phyloP scores from a whole-genome alignment of 2,888 invertebrate genomes.

The Sarcophaga caerulescens region DNA sequence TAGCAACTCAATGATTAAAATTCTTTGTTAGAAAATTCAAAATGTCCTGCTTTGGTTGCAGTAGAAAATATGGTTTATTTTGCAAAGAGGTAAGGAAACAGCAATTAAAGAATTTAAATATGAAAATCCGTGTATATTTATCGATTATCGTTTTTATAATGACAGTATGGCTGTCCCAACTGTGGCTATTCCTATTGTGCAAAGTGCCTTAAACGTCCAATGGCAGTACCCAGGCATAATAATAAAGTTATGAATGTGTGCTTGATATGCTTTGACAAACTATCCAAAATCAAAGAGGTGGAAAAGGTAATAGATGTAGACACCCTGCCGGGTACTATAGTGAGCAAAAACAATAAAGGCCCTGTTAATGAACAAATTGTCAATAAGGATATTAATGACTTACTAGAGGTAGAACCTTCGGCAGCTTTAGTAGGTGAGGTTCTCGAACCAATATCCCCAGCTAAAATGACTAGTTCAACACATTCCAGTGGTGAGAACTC shows the following conservation, averaged over 20 bases:
- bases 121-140: not conserved
- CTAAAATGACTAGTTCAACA: conserved; percentile 36
- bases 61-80: conserved; percentile 86
- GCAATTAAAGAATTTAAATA: not conserved
- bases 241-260: conserved; percentile 86
- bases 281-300: conserved; percentile 73
- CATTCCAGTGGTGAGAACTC: conserved; percentile 69
- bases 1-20: conserved; percentile 2
- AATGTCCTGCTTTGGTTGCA: conserved; percentile 90
- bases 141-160: not conserved
- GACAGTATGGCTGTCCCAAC: conserved; percentile 89
- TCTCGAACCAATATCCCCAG: conserved; percentile 72
- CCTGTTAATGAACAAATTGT: conserved; percentile 44
- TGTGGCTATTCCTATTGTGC: conserved; percentile 93
- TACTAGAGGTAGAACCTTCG: conserved; percentile 69
- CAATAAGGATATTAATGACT: conserved; percentile 58
- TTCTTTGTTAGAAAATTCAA: conserved; percentile 19
- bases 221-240: conserved; percentile 84
- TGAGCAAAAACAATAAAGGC: conserved; percentile 68
- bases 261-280: conserved; percentile 80
- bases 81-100: conserved; percentile 85
- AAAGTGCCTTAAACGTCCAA: conserved; percentile 89
- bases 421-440: conserved; percentile 74
- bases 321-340: conserved; percentile 82
- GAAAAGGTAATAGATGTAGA: conserved; percentile 75